These are phyloP conservation scores for Canis aureus DNA, from an alignment of 2,113 vertebrate species.

Conservation along the genomic window DNA sequence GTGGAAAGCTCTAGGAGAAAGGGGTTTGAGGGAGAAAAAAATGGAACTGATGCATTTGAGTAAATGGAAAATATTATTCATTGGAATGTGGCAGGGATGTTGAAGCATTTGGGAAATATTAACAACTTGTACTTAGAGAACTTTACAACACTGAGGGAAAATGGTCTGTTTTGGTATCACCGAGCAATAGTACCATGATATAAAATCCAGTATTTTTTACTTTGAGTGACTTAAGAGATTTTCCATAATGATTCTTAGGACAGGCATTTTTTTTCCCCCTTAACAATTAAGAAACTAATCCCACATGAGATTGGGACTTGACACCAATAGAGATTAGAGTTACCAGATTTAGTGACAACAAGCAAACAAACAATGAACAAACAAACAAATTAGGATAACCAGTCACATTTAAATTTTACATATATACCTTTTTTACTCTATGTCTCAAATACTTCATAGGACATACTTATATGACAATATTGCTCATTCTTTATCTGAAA, in stretches of 20 bases:
- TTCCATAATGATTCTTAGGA: background rate
- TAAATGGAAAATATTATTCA: background rate
- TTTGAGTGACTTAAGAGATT: constrained; percentile 30
- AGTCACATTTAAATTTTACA: constrained; percentile 10
- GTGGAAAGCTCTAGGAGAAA: background rate
- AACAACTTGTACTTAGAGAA: background rate
- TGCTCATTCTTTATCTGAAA: constrained; percentile 33
- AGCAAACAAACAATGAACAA: background rate
- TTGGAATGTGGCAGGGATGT: background rate
- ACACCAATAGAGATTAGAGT: background rate
- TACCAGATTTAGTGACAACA: background rate
- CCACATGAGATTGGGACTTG: background rate
- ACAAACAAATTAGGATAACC: background rate
- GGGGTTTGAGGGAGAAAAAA: background rate
- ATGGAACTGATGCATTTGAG: background rate
- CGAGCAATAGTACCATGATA: background rate
- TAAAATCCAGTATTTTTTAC: background rate
- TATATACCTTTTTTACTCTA: background rate
- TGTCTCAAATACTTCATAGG: background rate
- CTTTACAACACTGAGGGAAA: background rate
- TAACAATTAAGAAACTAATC: background rate
- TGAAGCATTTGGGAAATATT: background rate
- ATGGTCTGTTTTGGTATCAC: background rate
- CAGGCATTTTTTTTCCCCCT: background rate
- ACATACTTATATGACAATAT: background rate